phyloP scores from a whole-genome alignment of 2,797 vertebrate genomes.

The Limnodromus scolopaceus region DNA sequence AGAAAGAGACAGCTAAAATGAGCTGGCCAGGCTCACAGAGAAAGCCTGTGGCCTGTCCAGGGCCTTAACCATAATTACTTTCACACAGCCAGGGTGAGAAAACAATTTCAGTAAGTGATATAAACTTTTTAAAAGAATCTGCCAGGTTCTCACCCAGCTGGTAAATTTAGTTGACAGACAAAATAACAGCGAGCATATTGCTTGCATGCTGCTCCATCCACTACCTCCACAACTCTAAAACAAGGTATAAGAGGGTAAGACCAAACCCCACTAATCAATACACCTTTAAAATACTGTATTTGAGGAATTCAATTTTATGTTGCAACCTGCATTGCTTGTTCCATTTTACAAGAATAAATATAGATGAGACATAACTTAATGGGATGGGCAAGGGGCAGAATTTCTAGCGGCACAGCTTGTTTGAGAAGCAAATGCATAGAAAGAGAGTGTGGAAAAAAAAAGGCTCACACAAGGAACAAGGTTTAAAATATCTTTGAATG shows the following conservation, averaged over 20 bases:
- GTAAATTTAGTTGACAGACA: slow-evolving; percentile 3
- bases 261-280: background rate
- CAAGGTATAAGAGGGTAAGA: background rate
- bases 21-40: background rate
- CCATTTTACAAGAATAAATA: background rate
- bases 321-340: background rate
- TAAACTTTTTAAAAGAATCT: slow-evolving; percentile 1
- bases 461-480: background rate
- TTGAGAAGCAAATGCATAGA: background rate
- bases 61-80: slow-evolving; percentile 22
- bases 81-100: slow-evolving; percentile 26
- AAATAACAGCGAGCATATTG: slow-evolving; percentile 32
- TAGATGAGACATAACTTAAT: background rate
- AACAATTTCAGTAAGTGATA: slow-evolving; percentile 14
- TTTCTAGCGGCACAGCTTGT: background rate
- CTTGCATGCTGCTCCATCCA: background rate
- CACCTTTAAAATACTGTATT: background rate
- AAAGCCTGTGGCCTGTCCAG: background rate
- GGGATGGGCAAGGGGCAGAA: background rate
- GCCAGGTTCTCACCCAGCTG: slow-evolving; percentile 26
- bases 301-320: background rate
- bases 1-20: slow-evolving; percentile 24
- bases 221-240: background rate
- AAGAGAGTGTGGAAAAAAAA: background rate
- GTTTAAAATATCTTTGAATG: slow-evolving; percentile 18